Conservation (phyloP, 1,140 invertebrate species). For the Aphaenogaster ashmeadi region DNA sequence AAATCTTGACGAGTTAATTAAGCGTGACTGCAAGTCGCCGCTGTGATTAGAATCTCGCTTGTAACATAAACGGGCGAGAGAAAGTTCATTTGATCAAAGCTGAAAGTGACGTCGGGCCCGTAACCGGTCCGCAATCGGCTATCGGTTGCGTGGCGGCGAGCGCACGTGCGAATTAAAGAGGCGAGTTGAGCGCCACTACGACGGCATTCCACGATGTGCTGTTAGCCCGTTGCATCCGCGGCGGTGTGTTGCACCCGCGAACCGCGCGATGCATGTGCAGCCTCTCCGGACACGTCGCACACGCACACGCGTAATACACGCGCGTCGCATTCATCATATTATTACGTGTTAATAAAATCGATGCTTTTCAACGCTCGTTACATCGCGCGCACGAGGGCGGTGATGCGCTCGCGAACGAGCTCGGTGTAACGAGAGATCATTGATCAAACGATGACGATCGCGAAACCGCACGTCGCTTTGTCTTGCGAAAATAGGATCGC, state of each 20-base stretch:
- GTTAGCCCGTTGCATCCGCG: conserved; percentile 81
- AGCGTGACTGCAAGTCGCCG: conserved; percentile 5
- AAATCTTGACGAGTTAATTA: conserved; percentile 12
- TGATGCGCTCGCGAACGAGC: not conserved
- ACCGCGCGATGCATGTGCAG: conserved; percentile 22
- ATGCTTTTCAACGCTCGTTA: conserved; percentile 44
- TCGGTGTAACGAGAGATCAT: conserved; percentile 4
- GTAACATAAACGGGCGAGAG: not conserved
- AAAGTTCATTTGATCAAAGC: conserved; percentile 40
- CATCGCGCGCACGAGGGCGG: not conserved
- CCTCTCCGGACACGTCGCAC: not conserved
- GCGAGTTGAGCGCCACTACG: conserved; percentile 87
- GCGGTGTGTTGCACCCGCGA: conserved; percentile 76
- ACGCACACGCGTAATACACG: conserved; percentile 25
- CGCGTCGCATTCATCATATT: conserved; percentile 59
- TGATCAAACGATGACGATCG: not conserved
- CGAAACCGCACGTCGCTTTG: not conserved
- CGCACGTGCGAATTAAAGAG: conserved; percentile 85
- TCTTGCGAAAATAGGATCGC: conserved; percentile 4
- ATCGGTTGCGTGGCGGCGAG: not conserved
- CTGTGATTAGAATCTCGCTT: not conserved
- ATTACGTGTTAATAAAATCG: conserved; percentile 61
- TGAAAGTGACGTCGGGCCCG: conserved; percentile 23
- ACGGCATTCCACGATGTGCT: conserved; percentile 85
- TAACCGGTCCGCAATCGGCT: conserved; percentile 27